phyloP scores from a whole-genome alignment of 1,140 invertebrate species.

The Mesaphorura yosii region DNA sequence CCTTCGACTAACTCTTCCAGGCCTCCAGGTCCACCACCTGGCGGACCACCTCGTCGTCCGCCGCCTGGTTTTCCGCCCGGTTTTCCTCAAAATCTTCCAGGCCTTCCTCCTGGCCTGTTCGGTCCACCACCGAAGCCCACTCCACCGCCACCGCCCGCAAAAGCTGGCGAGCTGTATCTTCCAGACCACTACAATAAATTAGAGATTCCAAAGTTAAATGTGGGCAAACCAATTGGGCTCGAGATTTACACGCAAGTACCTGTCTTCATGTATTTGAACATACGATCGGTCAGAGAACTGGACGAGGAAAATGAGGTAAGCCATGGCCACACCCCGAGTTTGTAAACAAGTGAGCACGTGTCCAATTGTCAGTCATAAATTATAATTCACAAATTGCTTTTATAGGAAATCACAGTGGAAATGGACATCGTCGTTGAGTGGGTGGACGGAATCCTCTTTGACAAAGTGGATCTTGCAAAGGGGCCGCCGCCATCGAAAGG shows the following conservation, averaged over 20 bases:
- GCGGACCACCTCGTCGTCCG: not conserved
- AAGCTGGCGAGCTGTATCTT: conserved; percentile 17
- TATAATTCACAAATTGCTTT: not conserved
- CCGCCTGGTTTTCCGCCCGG: not conserved
- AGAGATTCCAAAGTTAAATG: conserved; percentile 18
- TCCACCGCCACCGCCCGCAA: not conserved
- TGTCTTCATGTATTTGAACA: conserved; percentile 16
- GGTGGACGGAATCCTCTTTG: conserved; percentile 18
- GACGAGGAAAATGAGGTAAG: conserved; percentile 12
- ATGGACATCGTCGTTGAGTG: conserved; percentile 18
- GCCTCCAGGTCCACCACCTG: not conserved
- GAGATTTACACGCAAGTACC: conserved; percentile 9
- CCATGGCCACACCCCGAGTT: not conserved
- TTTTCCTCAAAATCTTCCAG: not conserved
- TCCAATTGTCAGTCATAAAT: not conserved
- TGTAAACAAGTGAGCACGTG: not conserved
- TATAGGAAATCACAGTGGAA: conserved; percentile 5
- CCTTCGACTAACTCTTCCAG: not conserved
- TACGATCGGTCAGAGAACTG: conserved; percentile 7
- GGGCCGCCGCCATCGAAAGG: not conserved
- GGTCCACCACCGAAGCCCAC: not conserved
- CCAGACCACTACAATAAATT: conserved; percentile 19
- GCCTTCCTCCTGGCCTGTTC: not conserved
- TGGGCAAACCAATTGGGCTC: conserved; percentile 9
- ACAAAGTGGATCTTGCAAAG: conserved; percentile 3